Conservation (phyloP, 2,113 vertebrate genomes). For the Archocentrus centrarchus region DNA sequence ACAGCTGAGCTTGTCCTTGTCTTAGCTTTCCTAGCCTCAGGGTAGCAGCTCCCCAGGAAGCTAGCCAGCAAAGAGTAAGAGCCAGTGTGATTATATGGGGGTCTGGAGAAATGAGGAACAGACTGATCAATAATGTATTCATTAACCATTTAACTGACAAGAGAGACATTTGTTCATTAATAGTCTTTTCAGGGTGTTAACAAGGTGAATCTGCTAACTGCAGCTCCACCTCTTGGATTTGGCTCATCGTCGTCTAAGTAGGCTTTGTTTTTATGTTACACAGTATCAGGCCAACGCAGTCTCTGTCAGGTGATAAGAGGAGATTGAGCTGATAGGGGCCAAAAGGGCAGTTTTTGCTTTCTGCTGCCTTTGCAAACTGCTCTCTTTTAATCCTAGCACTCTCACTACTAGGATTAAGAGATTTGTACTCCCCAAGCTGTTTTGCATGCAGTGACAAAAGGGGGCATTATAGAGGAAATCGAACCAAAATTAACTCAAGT, state of each 20-base stretch:
- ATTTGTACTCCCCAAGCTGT: conserved; percentile 75
- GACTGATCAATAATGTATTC: conserved; percentile 80
- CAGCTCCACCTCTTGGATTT: background rate
- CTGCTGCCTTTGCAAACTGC: conserved; percentile 76
- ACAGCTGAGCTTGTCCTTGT: conserved; percentile 54
- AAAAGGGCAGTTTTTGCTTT: conserved; percentile 69
- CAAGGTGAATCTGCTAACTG: conserved; percentile 30
- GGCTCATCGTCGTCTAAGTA: background rate
- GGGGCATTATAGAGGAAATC: conserved; percentile 66
- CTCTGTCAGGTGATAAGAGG: conserved; percentile 33
- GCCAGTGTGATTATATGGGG: conserved; percentile 69
- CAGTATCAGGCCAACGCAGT: conserved; percentile 4
- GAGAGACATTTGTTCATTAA: conserved; percentile 61
- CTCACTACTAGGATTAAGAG: conserved; percentile 81
- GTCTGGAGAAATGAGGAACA: conserved; percentile 53
- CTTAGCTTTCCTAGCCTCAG: conserved; percentile 56
- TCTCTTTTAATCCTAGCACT: conserved; percentile 77
- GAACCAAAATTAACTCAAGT: conserved; percentile 58
- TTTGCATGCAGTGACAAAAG: conserved; percentile 77
- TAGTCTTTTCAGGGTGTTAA: conserved; percentile 52
- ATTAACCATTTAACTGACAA: conserved; percentile 70
- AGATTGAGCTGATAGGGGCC: conserved; percentile 43
- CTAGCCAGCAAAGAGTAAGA: conserved; percentile 62
- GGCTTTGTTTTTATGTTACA: conserved; percentile 39
- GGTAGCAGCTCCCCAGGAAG: conserved; percentile 56